These are phyloP conservation scores for Tetheella fluctuosa DNA, from an alignment of 2,888 invertebrate species.

Conservation along the genomic window DNA sequence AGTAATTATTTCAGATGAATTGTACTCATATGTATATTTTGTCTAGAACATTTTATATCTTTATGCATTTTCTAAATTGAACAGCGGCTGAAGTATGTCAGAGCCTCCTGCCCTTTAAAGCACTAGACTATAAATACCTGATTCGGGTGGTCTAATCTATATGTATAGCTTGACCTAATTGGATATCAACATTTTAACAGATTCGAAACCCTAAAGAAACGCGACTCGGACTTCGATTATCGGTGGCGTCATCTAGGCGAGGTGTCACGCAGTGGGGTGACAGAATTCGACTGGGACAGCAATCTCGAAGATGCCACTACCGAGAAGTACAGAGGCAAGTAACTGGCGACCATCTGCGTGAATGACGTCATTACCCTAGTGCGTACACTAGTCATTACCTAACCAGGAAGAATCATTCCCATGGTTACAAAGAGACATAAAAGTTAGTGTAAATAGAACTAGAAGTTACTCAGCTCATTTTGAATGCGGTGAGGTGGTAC, in stretches of 20 bases:
- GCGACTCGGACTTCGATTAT: conserved; percentile 91
- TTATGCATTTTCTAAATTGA: neutral
- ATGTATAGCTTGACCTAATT: conserved; percentile 15
- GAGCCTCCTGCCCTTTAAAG: conserved; percentile 3
- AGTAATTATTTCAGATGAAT: neutral
- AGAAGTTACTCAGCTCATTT: conserved; percentile 4
- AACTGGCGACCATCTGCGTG: conserved; percentile 26
- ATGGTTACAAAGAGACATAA: conserved; percentile 5
- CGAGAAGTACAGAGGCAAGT: conserved; percentile 76
- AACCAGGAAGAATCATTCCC: conserved; percentile 17
- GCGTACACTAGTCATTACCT: conserved; percentile 61
- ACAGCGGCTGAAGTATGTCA: neutral
- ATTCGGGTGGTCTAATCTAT: conserved; percentile 17
- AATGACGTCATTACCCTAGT: conserved; percentile 43
- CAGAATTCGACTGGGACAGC: conserved; percentile 95
- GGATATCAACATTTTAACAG: conserved; percentile 70
- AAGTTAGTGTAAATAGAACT: conserved; percentile 13
- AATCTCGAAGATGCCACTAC: conserved; percentile 88
- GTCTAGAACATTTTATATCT: neutral
- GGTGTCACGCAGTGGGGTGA: conserved; percentile 89
- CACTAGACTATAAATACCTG: conserved; percentile 13
- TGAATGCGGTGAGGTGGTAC: conserved; percentile 2
- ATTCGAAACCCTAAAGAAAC: conserved; percentile 91
- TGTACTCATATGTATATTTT: neutral
- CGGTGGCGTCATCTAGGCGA: conserved; percentile 94